phyloP scores from a whole-genome alignment of 2,113 vertebrate species.

The Saguinus midas region DNA sequence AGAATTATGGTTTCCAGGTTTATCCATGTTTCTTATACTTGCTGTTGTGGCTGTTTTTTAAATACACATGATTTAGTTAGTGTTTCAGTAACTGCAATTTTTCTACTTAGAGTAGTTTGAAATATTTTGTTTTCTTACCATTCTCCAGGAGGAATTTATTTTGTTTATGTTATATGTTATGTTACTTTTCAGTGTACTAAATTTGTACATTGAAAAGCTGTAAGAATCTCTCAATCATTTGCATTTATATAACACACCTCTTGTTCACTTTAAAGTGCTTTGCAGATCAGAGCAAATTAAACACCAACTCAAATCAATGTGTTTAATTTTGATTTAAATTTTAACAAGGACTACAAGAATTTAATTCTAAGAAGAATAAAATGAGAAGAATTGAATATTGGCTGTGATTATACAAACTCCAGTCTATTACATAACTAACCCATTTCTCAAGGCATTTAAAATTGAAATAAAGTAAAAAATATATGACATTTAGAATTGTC shows the following conservation, averaged over 20 bases:
- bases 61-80: not conserved
- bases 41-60: not conserved
- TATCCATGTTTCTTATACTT: no score
- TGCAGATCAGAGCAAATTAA: constrained; percentile 40
- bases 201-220: not conserved
- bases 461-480: not conserved
- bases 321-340: constrained; percentile 42
- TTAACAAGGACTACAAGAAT: not conserved
- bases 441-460: constrained; percentile 22
- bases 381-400: not conserved
- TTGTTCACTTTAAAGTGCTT: not conserved
- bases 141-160: not conserved
- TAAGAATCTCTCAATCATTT: not conserved
- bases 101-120: not conserved
- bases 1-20: no score
- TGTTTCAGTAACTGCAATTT: not conserved
- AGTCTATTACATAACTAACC: not conserved
- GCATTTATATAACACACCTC: not conserved
- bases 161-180: not conserved
- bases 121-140: not conserved
- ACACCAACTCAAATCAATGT: constrained; percentile 12
- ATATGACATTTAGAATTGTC: not conserved
- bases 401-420: not conserved
- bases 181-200: not conserved
- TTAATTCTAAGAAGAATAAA: not conserved